phyloP scores from a whole-genome alignment of 2,797 vertebrate species.

The Gymnoscopelus microlampas region DNA sequence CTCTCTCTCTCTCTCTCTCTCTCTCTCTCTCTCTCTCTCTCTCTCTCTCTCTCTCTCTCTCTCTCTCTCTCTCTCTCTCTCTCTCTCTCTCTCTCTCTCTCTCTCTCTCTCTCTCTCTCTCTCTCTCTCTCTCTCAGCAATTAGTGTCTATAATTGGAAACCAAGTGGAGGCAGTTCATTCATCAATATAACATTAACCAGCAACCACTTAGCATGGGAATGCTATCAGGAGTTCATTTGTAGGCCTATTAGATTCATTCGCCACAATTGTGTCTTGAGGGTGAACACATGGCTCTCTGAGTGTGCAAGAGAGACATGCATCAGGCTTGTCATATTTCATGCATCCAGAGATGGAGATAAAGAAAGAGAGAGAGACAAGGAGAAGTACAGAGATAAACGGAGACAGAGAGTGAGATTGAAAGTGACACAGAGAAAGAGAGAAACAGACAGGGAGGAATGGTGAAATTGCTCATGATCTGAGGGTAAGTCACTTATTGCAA shows the following conservation, averaged over 20 bases:
- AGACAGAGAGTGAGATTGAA: slow-evolving; percentile 1
- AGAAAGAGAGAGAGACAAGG: neutral
- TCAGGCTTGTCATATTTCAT: slow-evolving; percentile 26
- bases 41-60: slow-evolving; percentile 26
- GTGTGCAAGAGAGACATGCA: slow-evolving; percentile 27
- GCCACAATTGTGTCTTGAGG: slow-evolving; percentile 46
- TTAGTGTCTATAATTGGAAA: slow-evolving; percentile 75
- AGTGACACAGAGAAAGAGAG: slow-evolving; percentile 15
- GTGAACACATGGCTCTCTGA: slow-evolving; percentile 34
- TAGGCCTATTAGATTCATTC: slow-evolving; percentile 55
- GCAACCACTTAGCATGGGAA: slow-evolving; percentile 72
- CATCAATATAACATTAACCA: slow-evolving; percentile 78
- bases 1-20: slow-evolving; percentile 29
- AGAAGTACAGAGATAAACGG: neutral
- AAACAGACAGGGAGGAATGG: slow-evolving; percentile 53
- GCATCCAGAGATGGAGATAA: neutral
- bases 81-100: slow-evolving; percentile 18
- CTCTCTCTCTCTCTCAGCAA: slow-evolving; percentile 41
- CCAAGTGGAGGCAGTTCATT: slow-evolving; percentile 64
- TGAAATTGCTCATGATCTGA: slow-evolving; percentile 55
- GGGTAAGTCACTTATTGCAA: slow-evolving; percentile 63
- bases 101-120: slow-evolving; percentile 29
- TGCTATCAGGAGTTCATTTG: slow-evolving; percentile 70
- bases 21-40: slow-evolving; percentile 27
- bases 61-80: slow-evolving; percentile 29